Conservation (phyloP, 2,113 vertebrate species). For the Pollimyrus isidori region DNA sequence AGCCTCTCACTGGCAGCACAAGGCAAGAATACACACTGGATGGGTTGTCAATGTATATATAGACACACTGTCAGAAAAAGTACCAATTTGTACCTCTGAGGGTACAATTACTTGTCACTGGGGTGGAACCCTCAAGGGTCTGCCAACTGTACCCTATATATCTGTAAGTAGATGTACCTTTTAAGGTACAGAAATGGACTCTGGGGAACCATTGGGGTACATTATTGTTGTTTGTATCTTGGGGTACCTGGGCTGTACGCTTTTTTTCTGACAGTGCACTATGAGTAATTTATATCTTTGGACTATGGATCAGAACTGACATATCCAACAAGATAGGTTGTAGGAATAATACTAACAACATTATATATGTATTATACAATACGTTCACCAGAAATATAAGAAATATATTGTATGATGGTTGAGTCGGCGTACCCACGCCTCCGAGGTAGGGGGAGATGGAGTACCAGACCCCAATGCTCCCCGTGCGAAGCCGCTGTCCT, state of each 20-base stretch:
- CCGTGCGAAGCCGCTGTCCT: constrained; percentile 65
- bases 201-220: not conserved
- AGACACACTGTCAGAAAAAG: not conserved
- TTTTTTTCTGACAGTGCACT: not conserved
- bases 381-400: not conserved
- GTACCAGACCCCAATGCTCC: constrained; percentile 67
- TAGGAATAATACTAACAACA: not conserved
- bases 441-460: constrained; percentile 64
- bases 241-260: not conserved
- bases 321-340: not conserved
- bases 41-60: not conserved
- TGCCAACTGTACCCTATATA: not conserved
- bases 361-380: not conserved
- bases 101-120: too few relatives aligned
- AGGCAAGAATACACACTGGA: not conserved
- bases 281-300: not conserved
- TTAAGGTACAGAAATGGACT: not conserved
- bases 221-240: not conserved
- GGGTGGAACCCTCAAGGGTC: not conserved
- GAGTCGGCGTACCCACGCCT: constrained; percentile 56
- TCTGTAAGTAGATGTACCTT: not conserved
- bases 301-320: not conserved
- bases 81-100: not conserved
- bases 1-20: not conserved
- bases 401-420: not conserved